Evolutionary conservation across 1,140 invertebrate species (phyloP).

Genomic region (Drosophila lacteicornis): DNA sequence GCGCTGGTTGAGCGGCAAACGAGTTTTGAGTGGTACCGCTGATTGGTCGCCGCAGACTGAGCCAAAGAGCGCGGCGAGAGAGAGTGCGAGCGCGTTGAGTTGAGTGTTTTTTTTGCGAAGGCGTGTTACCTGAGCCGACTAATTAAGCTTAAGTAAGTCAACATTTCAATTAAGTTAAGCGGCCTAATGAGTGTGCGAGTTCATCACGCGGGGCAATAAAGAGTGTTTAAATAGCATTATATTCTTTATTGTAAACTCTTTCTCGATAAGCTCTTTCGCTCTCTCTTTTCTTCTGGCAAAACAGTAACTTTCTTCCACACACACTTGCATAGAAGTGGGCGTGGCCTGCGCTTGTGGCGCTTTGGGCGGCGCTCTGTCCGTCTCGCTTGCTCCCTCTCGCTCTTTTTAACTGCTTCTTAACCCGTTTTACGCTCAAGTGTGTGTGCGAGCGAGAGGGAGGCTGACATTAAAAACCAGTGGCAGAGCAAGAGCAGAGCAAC

Average conservation of each 20-base stretch:
- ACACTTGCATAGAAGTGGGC: slow-evolving; percentile 49
- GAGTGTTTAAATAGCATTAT: slow-evolving; percentile 5
- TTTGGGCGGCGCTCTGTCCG: slow-evolving; percentile 69
- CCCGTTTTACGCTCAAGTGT: slow-evolving; percentile 52
- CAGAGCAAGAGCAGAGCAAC: slow-evolving; percentile 64
- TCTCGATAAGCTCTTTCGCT: slow-evolving; percentile 10
- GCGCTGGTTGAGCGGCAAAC: slow-evolving; percentile 49
- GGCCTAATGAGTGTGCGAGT: slow-evolving; percentile 26
- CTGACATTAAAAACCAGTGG: slow-evolving; percentile 67
- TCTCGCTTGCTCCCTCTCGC: slow-evolving; percentile 56
- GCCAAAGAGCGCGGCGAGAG: slow-evolving; percentile 35
- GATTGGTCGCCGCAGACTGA: slow-evolving; percentile 50
- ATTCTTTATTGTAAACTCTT: slow-evolving; percentile 1
- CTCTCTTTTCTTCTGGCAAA: slow-evolving; percentile 34
- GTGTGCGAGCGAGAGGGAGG: slow-evolving; percentile 26
- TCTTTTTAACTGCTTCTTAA: slow-evolving; percentile 48
- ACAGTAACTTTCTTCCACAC: slow-evolving; percentile 66
- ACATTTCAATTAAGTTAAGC: slow-evolving; percentile 65
- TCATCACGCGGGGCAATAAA: slow-evolving; percentile 1
- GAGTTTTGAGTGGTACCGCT: slow-evolving; percentile 67
- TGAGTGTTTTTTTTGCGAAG: slow-evolving; percentile 48
- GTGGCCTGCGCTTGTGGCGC: slow-evolving; percentile 65
- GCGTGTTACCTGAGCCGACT: slow-evolving; percentile 61
- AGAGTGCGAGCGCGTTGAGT: slow-evolving; percentile 40
- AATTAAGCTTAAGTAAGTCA: slow-evolving; percentile 67